Percentiles rank a stretch among this genome's conserved stretches.
phyloP scores from a whole-genome alignment of 2,113 vertebrate genomes.

The Labrus mixtus region DNA sequence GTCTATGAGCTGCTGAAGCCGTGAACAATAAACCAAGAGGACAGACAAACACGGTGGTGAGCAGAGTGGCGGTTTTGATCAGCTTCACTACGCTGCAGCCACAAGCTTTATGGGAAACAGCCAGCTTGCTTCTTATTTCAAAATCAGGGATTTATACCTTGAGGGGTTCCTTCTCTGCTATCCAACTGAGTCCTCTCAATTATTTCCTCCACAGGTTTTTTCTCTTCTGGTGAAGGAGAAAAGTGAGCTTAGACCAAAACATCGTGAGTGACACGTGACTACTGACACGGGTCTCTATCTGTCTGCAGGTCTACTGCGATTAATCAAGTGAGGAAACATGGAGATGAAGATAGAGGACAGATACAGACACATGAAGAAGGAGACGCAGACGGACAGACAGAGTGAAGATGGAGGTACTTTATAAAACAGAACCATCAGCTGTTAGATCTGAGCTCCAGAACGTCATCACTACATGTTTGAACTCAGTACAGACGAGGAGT shows the following conservation, averaged over 20 bases:
- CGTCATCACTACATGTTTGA: neutral
- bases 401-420: neutral
- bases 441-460: neutral
- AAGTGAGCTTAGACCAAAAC: slow-evolving; percentile 22
- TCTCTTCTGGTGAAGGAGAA: slow-evolving; percentile 79
- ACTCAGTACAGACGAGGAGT: slow-evolving; percentile 6
- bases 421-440: neutral
- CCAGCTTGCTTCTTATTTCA: slow-evolving; percentile 3
- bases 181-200: slow-evolving; percentile 81
- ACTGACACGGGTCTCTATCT: neutral
- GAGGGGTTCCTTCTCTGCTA: slow-evolving; percentile 76
- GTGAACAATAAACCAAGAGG: neutral
- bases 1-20: slow-evolving; percentile 7
- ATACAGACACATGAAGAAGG: neutral
- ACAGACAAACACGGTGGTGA: neutral
- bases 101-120: slow-evolving; percentile 15
- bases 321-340: neutral
- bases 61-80: neutral
- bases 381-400: neutral
- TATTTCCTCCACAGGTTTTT: slow-evolving; percentile 80
- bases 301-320: neutral
- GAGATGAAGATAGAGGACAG: neutral
- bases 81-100: slow-evolving; percentile 6
- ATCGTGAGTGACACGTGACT: neutral
- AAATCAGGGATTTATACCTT: slow-evolving; percentile 68